Evolutionary conservation across 2,888 invertebrate species (phyloP).

Genomic region (Mechanitis mazaeus): DNA sequence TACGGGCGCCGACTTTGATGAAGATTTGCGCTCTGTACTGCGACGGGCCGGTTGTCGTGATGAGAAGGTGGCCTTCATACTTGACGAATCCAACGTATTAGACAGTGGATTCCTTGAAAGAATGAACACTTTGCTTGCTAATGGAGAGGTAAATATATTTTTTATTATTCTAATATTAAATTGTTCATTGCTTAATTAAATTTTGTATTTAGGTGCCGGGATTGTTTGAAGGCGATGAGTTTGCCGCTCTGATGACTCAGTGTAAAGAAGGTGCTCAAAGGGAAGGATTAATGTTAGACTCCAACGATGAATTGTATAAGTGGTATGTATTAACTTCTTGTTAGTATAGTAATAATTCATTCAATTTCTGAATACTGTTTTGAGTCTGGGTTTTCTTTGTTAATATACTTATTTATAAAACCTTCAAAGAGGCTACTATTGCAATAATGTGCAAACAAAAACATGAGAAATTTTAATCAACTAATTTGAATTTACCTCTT

Average conservation of each 20-base stretch:
- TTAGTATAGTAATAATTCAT: no score
- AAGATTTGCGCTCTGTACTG: constrained; percentile 93
- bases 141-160: constrained; percentile 84
- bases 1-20: constrained; percentile 98
- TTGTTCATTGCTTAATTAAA: constrained; percentile 2
- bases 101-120: constrained; percentile 99
- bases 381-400: no score
- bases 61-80: constrained; percentile 99
- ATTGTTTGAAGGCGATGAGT: constrained; percentile 97
- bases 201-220: constrained; percentile 82
- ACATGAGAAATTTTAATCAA: no score
- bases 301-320: constrained; percentile 98
- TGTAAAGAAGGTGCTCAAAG: constrained; percentile 99
- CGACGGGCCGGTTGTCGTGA: constrained; percentile 93
- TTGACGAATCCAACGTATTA: constrained; percentile 99
- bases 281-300: constrained; percentile 98
- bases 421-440: no score
- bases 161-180: neutral
- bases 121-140: constrained; percentile 99
- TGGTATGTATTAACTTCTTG: constrained; percentile 76
- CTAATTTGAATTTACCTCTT: no score
- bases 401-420: no score
- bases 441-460: no score
- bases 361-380: no score
- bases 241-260: constrained; percentile 99